These are phyloP conservation scores for Lophotriccus pileatus DNA, from an alignment of 2,797 vertebrate species.

Conservation along the genomic window DNA sequence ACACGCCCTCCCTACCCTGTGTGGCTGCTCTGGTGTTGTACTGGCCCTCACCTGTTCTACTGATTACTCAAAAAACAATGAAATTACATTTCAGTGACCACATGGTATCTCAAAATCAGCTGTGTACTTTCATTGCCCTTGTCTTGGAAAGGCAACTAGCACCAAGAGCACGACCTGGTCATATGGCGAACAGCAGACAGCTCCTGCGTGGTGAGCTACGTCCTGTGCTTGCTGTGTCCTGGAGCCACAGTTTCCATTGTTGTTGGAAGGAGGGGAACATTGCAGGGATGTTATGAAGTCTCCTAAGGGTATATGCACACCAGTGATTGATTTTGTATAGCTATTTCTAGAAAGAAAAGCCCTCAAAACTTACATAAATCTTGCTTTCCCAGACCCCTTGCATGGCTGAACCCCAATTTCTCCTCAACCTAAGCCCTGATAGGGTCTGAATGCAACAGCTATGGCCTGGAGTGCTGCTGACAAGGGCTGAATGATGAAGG, in stretches of 20 bases:
- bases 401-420: background rate
- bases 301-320: background rate
- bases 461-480: background rate
- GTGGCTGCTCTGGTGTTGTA: no score
- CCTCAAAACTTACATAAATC: background rate
- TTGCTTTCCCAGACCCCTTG: background rate
- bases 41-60: background rate
- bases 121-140: background rate
- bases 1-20: no score
- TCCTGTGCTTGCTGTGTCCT: background rate
- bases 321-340: background rate
- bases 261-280: background rate
- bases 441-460: fast-evolving
- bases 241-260: background rate
- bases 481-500: background rate
- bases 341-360: background rate
- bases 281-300: background rate
- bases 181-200: background rate
- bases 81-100: background rate
- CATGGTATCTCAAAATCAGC: background rate
- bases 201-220: fast-evolving
- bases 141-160: background rate
- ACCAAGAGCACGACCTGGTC: no score
- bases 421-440: background rate
- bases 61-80: background rate